phyloP scores from a whole-genome alignment of 1,140 invertebrate genomes.

The Berghia stephanieae region DNA sequence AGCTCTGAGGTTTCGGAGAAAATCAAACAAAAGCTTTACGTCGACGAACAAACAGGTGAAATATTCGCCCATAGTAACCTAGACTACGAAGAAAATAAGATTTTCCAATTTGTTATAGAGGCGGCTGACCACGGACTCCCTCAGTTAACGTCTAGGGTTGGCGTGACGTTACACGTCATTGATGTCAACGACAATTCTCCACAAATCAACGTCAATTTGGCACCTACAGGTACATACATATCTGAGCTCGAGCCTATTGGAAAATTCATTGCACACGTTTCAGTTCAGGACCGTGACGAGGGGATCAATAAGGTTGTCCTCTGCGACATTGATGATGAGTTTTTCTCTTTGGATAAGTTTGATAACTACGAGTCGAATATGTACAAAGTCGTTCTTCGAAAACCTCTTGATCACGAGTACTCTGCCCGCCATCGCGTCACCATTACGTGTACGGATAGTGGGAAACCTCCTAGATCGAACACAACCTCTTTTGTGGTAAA shows the following conservation, averaged over 20 bases:
- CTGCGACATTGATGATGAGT: constrained; percentile 48
- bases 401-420: constrained; percentile 39
- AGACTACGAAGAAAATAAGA: constrained; percentile 77
- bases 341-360: constrained; percentile 40
- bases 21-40: constrained; percentile 83
- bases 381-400: constrained; percentile 48
- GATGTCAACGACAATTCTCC: constrained; percentile 59
- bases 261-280: constrained; percentile 55
- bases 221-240: constrained; percentile 42
- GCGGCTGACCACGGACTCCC: constrained; percentile 49
- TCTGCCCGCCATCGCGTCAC: constrained; percentile 65
- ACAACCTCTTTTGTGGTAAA: constrained; percentile 90
- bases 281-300: constrained; percentile 55
- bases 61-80: constrained; percentile 69
- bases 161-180: constrained; percentile 49
- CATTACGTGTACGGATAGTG: constrained; percentile 71
- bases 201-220: constrained; percentile 50
- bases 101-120: constrained; percentile 48
- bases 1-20: constrained; percentile 86
- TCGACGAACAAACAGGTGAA: constrained; percentile 69
- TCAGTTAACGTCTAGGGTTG: constrained; percentile 33
- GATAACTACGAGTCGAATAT: constrained; percentile 24
- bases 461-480: constrained; percentile 79
- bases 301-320: constrained; percentile 53
- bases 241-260: constrained; percentile 44